Evolutionary conservation across 1,140 invertebrate species (phyloP).

Genomic region (Neomicropteryx cornuta): DNA sequence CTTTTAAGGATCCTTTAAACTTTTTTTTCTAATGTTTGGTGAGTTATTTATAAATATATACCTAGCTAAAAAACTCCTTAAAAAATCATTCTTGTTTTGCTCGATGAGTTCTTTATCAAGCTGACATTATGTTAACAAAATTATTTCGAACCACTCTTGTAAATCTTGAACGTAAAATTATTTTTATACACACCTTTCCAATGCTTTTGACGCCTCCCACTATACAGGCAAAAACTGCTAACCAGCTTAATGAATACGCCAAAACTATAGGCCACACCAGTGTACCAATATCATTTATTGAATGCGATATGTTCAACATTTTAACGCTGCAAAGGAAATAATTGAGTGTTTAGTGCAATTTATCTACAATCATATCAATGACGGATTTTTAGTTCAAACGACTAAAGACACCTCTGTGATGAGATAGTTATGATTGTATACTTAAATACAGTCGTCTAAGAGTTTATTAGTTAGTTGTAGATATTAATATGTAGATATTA

Average conservation of each 20-base stretch:
- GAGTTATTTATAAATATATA: too few relatives aligned
- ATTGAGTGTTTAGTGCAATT: neutral
- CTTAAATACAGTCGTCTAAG: too few relatives aligned
- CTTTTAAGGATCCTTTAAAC: too few relatives aligned
- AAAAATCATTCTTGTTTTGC: too few relatives aligned
- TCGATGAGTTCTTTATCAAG: too few relatives aligned
- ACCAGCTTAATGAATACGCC: conserved; percentile 61
- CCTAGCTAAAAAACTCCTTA: too few relatives aligned
- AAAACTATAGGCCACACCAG: conserved; percentile 63
- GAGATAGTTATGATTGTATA: too few relatives aligned
- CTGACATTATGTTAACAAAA: conserved; percentile 2
- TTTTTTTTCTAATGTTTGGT: too few relatives aligned
- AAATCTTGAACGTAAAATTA: too few relatives aligned
- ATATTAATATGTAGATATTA: too few relatives aligned
- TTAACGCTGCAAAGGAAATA: conserved; percentile 43
- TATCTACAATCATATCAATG: neutral
- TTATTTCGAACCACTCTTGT: too few relatives aligned
- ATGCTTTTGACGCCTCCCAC: conserved; percentile 70
- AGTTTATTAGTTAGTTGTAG: too few relatives aligned
- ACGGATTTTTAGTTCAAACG: conserved; percentile 1
- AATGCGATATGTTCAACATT: conserved; percentile 53
- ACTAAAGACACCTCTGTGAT: neutral
- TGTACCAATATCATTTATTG: conserved; percentile 53
- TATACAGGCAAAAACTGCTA: conserved; percentile 68
- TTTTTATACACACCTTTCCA: conserved; percentile 46